Percentiles rank a stretch among this genome's conserved stretches.
Conservation (phyloP, 2,113 vertebrate genomes). For the Pogonocichla stellata region DNA sequence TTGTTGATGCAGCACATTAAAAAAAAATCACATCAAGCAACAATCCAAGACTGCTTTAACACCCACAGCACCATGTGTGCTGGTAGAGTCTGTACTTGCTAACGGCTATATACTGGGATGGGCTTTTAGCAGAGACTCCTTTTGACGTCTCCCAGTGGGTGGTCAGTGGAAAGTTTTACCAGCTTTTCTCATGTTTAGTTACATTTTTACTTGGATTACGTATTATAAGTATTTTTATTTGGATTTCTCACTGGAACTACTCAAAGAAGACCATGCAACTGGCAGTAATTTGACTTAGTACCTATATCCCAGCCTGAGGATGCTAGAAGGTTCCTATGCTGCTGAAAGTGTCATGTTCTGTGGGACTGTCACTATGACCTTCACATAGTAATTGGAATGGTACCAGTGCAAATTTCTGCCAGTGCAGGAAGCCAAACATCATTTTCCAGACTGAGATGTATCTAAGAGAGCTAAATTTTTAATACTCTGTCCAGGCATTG, state of each 20-base stretch:
- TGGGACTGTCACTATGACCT: neutral
- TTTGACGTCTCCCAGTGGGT: slow-evolving; percentile 7
- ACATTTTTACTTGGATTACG: neutral
- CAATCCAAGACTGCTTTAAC: slow-evolving; percentile 17
- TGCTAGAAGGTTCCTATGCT: neutral
- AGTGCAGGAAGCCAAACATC: neutral
- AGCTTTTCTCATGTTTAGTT: neutral
- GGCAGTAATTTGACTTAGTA: neutral
- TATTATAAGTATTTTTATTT: neutral
- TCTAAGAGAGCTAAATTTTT: neutral
- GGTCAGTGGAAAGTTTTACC: slow-evolving; percentile 32
- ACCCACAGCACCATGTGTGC: slow-evolving; percentile 55
- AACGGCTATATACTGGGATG: neutral
- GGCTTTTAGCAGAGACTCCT: slow-evolving; percentile 12
- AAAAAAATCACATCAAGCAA: slow-evolving; percentile 3
- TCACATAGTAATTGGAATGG: neutral
- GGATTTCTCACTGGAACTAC: neutral
- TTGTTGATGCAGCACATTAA: slow-evolving; percentile 22
- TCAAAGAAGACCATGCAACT: neutral
- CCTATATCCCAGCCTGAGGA: neutral
- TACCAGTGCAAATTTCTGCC: neutral
- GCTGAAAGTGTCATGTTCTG: neutral
- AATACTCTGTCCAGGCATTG: neutral
- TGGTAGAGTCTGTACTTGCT: slow-evolving; percentile 38
- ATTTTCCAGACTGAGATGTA: neutral